Conservation (phyloP, 2,888 invertebrate genomes). For the Sinelater perroti region DNA sequence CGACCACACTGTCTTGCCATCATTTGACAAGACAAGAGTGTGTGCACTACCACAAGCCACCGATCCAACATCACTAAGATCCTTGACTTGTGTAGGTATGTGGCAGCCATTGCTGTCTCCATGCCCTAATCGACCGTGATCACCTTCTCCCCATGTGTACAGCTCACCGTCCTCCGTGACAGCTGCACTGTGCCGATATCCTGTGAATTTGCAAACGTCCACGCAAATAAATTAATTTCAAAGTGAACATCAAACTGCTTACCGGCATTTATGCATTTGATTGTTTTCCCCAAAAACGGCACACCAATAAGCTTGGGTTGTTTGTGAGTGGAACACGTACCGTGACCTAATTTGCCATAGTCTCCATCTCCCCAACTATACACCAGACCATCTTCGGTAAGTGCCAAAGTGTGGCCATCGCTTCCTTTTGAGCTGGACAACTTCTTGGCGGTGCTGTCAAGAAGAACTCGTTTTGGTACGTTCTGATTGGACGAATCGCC, state of each 20-base stretch:
- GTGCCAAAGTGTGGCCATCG: slow-evolving; percentile 66
- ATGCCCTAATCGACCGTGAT: slow-evolving; percentile 66
- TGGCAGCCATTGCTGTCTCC: slow-evolving; percentile 68
- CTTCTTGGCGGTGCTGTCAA: slow-evolving; percentile 63
- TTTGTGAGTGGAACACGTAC: slow-evolving; percentile 64
- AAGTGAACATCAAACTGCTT: neutral
- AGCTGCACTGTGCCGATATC: slow-evolving; percentile 67
- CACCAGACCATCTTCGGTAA: slow-evolving; percentile 64
- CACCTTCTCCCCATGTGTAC: slow-evolving; percentile 69
- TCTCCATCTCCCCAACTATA: slow-evolving; percentile 70
- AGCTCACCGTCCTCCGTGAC: slow-evolving; percentile 66
- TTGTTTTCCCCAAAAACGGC: slow-evolving; percentile 60
- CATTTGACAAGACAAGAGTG: slow-evolving; percentile 64
- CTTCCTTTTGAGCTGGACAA: slow-evolving; percentile 68
- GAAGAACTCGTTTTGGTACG: slow-evolving; percentile 64
- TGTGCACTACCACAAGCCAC: slow-evolving; percentile 67
- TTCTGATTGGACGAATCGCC: slow-evolving; percentile 70
- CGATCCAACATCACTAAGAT: slow-evolving; percentile 66
- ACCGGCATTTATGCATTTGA: slow-evolving; percentile 65
- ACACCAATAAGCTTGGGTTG: slow-evolving; percentile 65
- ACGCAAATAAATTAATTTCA: neutral
- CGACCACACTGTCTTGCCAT: slow-evolving; percentile 67
- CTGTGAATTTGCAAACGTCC: slow-evolving; percentile 46
- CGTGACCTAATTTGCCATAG: slow-evolving; percentile 67
- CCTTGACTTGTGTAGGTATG: slow-evolving; percentile 67